Evolutionary conservation across 2,797 vertebrate genomes (phyloP).

Genomic region (Hippopotamyrus pictus): DNA sequence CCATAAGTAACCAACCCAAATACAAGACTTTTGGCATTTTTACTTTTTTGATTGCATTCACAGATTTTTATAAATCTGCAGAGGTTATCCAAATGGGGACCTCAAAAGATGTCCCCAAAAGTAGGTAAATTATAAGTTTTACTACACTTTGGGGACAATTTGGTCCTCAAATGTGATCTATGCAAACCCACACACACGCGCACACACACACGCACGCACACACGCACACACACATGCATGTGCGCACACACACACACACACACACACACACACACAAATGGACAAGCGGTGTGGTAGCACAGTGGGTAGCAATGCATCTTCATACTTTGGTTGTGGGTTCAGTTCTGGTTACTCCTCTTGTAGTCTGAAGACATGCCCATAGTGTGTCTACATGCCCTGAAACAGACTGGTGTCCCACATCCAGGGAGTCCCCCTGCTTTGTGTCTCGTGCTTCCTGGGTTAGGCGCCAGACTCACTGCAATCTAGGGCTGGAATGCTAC

Average conservation of each 20-base stretch:
- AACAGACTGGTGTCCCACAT: not conserved
- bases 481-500: not conserved
- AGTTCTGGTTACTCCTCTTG: not conserved
- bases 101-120: too few species aligned
- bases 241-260: not conserved
- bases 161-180: too few species aligned
- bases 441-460: not conserved
- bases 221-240: too few species aligned
- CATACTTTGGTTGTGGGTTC: not conserved
- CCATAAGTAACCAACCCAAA: too few species aligned
- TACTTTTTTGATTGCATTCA: too few species aligned
- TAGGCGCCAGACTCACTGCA: not conserved
- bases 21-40: too few species aligned
- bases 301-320: not conserved
- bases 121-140: too few species aligned
- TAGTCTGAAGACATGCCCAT: not conserved
- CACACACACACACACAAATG: not conserved
- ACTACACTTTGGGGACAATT: too few species aligned
- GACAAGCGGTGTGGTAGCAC: not conserved
- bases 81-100: too few species aligned
- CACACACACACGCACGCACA: conserved; percentile 10
- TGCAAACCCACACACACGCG: conserved; percentile 13
- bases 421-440: not conserved
- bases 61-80: too few species aligned
- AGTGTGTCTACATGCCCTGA: not conserved